Evolutionary conservation across 1,140 invertebrate genomes (phyloP).

Genomic region (Leguminivora glycinivorella): DNA sequence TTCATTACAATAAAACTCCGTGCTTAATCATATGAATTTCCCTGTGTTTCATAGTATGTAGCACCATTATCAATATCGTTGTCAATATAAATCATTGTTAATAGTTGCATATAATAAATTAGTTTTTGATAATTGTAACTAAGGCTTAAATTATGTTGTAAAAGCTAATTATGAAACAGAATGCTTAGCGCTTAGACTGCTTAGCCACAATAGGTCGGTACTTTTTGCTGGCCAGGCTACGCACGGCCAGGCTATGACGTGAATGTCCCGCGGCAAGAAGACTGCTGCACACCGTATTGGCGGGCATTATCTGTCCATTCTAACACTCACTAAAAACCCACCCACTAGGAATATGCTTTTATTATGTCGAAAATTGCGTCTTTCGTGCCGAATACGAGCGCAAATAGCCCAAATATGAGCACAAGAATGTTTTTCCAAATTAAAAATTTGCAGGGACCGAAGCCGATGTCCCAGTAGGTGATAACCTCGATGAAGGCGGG

Average conservation of each 20-base stretch:
- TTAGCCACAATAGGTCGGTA: background rate
- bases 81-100: background rate
- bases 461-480: constrained; percentile 88
- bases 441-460: constrained; percentile 85
- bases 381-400: constrained; percentile 89
- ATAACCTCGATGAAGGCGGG: constrained; percentile 94
- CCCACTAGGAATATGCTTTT: constrained; percentile 35
- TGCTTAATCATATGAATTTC: background rate
- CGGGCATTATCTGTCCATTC: constrained; percentile 1
- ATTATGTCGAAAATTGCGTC: constrained; percentile 86
- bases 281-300: background rate
- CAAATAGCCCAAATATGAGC: constrained; percentile 85
- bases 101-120: background rate
- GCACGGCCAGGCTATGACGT: background rate
- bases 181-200: background rate
- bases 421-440: constrained; percentile 89
- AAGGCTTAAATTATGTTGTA: background rate
- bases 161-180: background rate
- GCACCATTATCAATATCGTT: background rate
- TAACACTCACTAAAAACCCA: background rate
- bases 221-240: background rate
- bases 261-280: constrained; percentile 14
- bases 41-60: background rate
- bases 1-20: background rate
- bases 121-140: constrained; percentile 1